Base-by-base conservation (phyloP, 2,113 vertebrate genomes). In the Toxostoma redivivum region DNA sequence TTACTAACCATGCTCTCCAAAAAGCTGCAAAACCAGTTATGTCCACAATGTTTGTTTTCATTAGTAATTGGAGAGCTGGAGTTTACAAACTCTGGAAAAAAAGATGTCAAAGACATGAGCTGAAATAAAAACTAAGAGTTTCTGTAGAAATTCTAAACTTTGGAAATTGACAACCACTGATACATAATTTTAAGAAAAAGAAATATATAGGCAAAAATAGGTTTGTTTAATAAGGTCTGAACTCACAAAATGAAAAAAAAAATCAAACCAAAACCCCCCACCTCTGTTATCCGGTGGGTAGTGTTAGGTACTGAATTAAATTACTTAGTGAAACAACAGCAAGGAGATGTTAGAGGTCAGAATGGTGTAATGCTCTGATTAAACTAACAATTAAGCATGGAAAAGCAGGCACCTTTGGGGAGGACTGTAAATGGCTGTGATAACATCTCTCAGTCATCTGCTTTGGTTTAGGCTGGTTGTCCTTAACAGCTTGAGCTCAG, bases 231-330 rank as follows among this genome's bases (percentile, higher is more conserved):
- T 48, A 67, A 90, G 15, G 11, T n/a, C 42, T 81, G 33, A 84
- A 83, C 42, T 74, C 6, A 67, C 25, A 78, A 79, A 35, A 31
- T 31, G 1, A 5, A 64, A 42, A 91, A 64, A 28, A 38, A 37
- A 57, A 42, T 3, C 7, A 67, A 12, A 11, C 10, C 9, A 7
- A 5, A 35, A 37, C 1, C 1, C 0, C 10, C 21, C 7, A 31
- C 16, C 6, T 50, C 57, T 27, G 2, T 73, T 62, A 76, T 56
- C 14, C 24, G 35, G 11, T n/a, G 30, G 9, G 35, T n/a, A 57
- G 15, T 81, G 30, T 51, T 72, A 87, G 20, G 31, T 40, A 72
- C 10, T 33, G 66, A 65, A 72, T 48, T 37, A 72, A 95, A 91
- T 72, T 44, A 45, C 56, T 45, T 62, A 2, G 35, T 76, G 65